These are phyloP conservation scores for Sciaenops ocellatus DNA, from an alignment of 2,797 vertebrate genomes.

Conservation along the genomic window DNA sequence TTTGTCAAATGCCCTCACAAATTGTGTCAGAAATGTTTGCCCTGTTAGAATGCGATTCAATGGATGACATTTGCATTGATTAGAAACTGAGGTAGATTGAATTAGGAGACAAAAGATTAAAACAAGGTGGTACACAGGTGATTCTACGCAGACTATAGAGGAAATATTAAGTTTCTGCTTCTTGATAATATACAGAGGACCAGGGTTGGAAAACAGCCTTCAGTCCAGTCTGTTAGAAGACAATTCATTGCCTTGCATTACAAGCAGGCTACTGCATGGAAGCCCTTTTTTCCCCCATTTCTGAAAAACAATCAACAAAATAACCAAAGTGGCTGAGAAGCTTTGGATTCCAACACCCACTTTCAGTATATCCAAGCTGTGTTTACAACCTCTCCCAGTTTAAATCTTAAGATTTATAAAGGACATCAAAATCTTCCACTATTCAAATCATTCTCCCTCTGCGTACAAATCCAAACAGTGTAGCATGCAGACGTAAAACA, in stretches of 20 bases:
- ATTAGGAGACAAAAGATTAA: conserved; percentile 66
- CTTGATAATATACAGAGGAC: conserved; percentile 19
- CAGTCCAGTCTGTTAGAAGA: conserved; percentile 18
- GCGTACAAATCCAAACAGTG: conserved; percentile 24
- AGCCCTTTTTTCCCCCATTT: not conserved
- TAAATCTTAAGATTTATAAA: conserved; percentile 15
- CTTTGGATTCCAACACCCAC: conserved; percentile 24
- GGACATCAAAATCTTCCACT: conserved; percentile 34
- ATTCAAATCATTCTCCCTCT: conserved; percentile 16
- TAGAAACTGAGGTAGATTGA: conserved; percentile 85
- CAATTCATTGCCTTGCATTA: not conserved
- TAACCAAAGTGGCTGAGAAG: conserved; percentile 14
- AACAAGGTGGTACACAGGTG: conserved; percentile 32
- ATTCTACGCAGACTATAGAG: conserved; percentile 10
- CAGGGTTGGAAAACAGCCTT: conserved; percentile 18
- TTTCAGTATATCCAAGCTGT: conserved; percentile 20
- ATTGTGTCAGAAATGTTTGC: conserved; percentile 31
- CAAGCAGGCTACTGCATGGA: not conserved
- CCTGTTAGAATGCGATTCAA: conserved; percentile 36
- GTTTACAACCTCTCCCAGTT: conserved; percentile 17
- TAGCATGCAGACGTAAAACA: conserved; percentile 9
- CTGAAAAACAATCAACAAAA: not conserved
- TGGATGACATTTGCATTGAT: conserved; percentile 57
- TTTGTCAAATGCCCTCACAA: conserved; percentile 40
- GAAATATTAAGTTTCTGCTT: conserved; percentile 19